A percentile compares a stretch with the other conserved stretches of the same genome.
Conservation (phyloP, 37 sponge, comb jelly and placozoan species). For the Axinella damicornis region DNA sequence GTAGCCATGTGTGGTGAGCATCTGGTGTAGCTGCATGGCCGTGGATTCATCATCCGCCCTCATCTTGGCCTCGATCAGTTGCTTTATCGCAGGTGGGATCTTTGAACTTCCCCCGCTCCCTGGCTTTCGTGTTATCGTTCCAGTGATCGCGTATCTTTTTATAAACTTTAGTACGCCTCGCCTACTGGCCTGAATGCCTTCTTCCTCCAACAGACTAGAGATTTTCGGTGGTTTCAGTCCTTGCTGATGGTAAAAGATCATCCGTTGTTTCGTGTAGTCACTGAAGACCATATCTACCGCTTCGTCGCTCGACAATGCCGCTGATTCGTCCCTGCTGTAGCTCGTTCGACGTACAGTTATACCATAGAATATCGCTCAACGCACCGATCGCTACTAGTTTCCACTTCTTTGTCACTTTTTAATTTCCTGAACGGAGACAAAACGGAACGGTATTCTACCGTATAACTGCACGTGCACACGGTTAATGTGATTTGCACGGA, state of each 20-base stretch:
- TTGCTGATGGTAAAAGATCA: background rate
- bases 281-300: background rate
- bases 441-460: background rate
- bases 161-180: background rate
- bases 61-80: conserved; percentile 29
- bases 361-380: too few species aligned
- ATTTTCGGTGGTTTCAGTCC: conserved; percentile 2
- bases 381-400: too few species aligned
- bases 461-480: too few species aligned
- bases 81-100: background rate
- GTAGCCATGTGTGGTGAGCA: conserved; percentile 16
- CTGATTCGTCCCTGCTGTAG: too few species aligned
- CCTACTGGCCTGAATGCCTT: background rate
- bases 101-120: conserved; percentile 3
- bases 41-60: conserved; percentile 11
- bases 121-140: background rate
- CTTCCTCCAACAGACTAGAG: background rate
- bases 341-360: too few species aligned
- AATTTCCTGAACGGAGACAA: background rate
- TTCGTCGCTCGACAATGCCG: too few species aligned
- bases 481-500: too few species aligned
- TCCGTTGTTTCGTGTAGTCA: background rate
- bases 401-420: too few species aligned
- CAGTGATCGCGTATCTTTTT: background rate
- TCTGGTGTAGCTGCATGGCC: conserved; percentile 3